Evolutionary conservation across 2,888 invertebrate genomes (phyloP).

Genomic region (Penaeus monodon): DNA sequence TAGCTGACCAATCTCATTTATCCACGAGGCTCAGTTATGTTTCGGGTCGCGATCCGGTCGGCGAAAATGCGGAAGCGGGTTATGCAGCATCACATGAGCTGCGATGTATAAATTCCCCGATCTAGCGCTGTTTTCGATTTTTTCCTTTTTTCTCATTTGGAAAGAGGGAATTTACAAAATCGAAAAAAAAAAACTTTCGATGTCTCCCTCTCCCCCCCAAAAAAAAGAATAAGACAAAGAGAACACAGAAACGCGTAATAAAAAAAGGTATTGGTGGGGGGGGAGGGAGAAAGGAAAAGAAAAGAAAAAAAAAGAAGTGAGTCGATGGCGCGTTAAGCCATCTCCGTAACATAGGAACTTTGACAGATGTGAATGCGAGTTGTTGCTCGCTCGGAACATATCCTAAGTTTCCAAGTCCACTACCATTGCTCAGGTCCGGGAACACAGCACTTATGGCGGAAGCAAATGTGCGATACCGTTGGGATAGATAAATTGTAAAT

Average conservation of each 20-base stretch:
- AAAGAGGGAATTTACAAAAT: too few relatives aligned
- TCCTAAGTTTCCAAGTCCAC: conserved; percentile 59
- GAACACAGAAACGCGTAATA: neutral
- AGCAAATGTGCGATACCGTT: conserved; percentile 59
- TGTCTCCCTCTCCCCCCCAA: too few relatives aligned
- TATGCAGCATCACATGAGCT: too few relatives aligned
- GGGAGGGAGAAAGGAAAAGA: neutral
- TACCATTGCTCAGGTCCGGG: conserved; percentile 50
- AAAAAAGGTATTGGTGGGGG: conserved; percentile 25
- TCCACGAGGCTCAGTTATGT: conserved; percentile 15
- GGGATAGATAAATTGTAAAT: conserved; percentile 62
- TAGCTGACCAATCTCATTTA: conserved; percentile 49
- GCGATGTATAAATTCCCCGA: too few relatives aligned
- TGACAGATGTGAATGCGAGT: conserved; percentile 56
- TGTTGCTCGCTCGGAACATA: conserved; percentile 52
- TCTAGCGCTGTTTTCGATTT: too few relatives aligned
- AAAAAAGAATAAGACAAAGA: too few relatives aligned
- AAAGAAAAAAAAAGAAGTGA: conserved; percentile 3
- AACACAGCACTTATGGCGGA: conserved; percentile 58
- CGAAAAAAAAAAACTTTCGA: too few relatives aligned
- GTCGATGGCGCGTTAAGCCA: conserved; percentile 27
- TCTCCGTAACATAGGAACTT: conserved; percentile 49
- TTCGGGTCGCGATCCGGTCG: too few relatives aligned
- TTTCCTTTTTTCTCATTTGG: too few relatives aligned
- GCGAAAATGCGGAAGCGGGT: too few relatives aligned